Percentiles rank a stretch among this genome's conserved stretches.
These are phyloP conservation scores for Nibea coibor DNA, from an alignment of 2,113 vertebrate species.

Conservation along the genomic window DNA sequence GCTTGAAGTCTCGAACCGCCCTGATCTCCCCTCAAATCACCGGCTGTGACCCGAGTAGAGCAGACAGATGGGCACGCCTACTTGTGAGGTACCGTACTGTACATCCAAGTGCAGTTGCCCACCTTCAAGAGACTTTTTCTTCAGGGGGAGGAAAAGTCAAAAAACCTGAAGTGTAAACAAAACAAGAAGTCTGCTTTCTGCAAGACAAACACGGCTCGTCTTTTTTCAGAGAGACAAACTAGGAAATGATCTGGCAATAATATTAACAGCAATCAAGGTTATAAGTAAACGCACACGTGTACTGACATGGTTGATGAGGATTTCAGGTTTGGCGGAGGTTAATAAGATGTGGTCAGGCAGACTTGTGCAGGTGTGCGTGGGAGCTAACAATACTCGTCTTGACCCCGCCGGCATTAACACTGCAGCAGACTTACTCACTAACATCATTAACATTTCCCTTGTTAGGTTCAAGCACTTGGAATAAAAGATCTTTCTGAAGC, in stretches of 20 bases:
- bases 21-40: conserved; percentile 77
- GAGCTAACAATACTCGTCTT: conserved; percentile 61
- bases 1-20: conserved; percentile 75
- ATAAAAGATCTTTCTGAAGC: conserved; percentile 69
- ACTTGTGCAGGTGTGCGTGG: conserved; percentile 76
- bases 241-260: conserved; percentile 9
- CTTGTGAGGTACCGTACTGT: conserved; percentile 49
- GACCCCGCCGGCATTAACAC: conserved; percentile 61
- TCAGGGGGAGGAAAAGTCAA: conserved; percentile 47
- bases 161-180: conserved; percentile 51
- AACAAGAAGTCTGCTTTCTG: conserved; percentile 53
- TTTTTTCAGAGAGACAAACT: conserved; percentile 46
- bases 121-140: conserved; percentile 65
- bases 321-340: conserved; percentile 43
- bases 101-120: conserved; percentile 52
- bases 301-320: conserved; percentile 22
- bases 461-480: conserved; percentile 76
- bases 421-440: conserved; percentile 66
- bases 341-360: conserved; percentile 55
- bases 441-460: conserved; percentile 81
- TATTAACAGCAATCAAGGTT: conserved; percentile 22
- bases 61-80: conserved; percentile 82
- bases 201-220: conserved; percentile 49
- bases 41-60: conserved; percentile 67
- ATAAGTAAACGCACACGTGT: not conserved